Percentiles rank a stretch among this genome's conserved stretches.
Conservation (phyloP, 2,888 invertebrate genomes). For the Aelia acuminata region DNA sequence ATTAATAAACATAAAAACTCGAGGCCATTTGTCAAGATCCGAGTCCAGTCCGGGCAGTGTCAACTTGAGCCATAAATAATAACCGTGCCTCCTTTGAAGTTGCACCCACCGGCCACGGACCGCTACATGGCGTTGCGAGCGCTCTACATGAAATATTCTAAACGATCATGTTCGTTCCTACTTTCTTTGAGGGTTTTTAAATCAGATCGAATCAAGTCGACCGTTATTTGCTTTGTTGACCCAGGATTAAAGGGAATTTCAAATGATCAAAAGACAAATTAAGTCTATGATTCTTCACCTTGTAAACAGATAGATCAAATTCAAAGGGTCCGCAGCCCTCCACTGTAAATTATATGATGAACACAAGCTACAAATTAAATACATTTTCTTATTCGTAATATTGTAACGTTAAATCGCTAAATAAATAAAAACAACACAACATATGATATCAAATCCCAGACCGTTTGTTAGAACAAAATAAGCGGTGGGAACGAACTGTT, state of each 20-base stretch:
- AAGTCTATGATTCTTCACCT: neutral
- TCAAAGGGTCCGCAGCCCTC: too few relatives aligned
- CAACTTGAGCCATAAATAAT: neutral
- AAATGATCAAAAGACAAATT: neutral
- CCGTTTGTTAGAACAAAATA: too few relatives aligned
- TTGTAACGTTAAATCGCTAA: too few relatives aligned
- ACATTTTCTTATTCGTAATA: too few relatives aligned
- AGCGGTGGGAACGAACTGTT: too few relatives aligned
- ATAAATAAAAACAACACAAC: too few relatives aligned
- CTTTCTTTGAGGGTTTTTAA: neutral
- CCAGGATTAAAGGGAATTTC: neutral
- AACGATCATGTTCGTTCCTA: neutral
- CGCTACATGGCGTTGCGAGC: neutral
- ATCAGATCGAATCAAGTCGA: neutral
- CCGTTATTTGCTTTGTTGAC: neutral
- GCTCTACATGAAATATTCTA: neutral
- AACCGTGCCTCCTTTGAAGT: neutral
- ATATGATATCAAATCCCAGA: too few relatives aligned
- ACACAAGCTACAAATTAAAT: too few relatives aligned
- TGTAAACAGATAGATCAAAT: neutral
- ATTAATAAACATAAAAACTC: slow-evolving; percentile 31
- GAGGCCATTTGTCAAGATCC: neutral
- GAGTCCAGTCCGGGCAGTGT: neutral
- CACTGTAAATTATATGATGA: too few relatives aligned
- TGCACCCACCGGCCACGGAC: neutral